phyloP scores from a whole-genome alignment of 2,113 vertebrate species.

The Larimichthys crocea region DNA sequence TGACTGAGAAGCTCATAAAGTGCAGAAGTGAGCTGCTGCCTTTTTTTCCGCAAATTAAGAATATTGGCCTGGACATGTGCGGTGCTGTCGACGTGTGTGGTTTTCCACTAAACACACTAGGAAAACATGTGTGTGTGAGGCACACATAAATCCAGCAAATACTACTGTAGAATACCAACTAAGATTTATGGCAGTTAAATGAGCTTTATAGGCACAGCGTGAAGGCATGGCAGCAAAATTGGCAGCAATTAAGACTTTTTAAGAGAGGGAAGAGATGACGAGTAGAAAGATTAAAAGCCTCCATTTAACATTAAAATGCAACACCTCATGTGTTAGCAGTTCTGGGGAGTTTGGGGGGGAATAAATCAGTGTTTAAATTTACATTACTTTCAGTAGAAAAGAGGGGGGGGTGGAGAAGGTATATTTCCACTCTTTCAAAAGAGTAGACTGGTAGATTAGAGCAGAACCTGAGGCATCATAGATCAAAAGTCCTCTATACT shows the following conservation, averaged over 20 bases:
- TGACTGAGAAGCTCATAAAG: constrained; percentile 67
- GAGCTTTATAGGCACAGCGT: constrained; percentile 64
- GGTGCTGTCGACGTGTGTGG: constrained; percentile 77
- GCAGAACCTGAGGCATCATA: neutral
- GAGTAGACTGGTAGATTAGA: neutral
- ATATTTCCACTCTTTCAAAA: neutral
- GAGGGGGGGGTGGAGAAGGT: neutral
- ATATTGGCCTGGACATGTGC: constrained; percentile 69
- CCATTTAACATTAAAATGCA: constrained; percentile 48
- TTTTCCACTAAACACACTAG: constrained; percentile 62
- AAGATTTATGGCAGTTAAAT: constrained; percentile 67
- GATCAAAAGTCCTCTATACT: neutral
- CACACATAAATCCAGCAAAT: constrained; percentile 64
- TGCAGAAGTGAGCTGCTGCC: constrained; percentile 31
- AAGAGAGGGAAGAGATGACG: constrained; percentile 69
- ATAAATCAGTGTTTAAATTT: constrained; percentile 17
- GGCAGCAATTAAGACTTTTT: constrained; percentile 75
- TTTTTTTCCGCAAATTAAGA: constrained; percentile 61
- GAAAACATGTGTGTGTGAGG: constrained; percentile 38
- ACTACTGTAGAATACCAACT: constrained; percentile 66
- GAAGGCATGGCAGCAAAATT: constrained; percentile 54
- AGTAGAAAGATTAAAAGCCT: constrained; percentile 69
- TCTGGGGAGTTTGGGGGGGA: constrained; percentile 17
- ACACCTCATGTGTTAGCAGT: constrained; percentile 45
- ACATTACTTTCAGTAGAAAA: neutral